phyloP scores from a whole-genome alignment of 2,888 invertebrate genomes.

The Apamea epomidion region DNA sequence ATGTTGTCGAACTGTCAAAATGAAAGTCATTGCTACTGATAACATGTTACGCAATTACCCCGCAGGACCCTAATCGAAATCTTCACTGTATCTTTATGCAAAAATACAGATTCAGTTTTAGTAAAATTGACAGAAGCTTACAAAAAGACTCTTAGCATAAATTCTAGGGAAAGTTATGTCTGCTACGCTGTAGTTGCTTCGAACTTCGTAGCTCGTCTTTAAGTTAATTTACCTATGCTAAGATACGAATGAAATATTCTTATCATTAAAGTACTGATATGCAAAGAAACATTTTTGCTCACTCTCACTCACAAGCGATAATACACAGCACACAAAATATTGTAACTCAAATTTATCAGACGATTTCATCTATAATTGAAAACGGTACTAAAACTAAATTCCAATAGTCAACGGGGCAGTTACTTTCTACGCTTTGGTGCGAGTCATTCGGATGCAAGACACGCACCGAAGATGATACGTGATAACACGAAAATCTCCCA shows the following conservation, averaged over 20 bases:
- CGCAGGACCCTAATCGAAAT: not conserved
- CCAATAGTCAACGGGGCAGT: constrained; percentile 77
- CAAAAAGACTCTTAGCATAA: constrained; percentile 10
- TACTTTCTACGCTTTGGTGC: constrained; percentile 77
- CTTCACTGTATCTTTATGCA: not conserved
- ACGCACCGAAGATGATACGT: constrained; percentile 89
- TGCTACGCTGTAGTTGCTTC: constrained; percentile 46
- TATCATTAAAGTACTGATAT: not conserved
- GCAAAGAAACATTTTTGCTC: constrained; percentile 15
- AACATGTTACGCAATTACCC: not conserved
- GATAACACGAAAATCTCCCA: constrained; percentile 90
- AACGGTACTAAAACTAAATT: constrained; percentile 72
- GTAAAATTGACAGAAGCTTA: not conserved
- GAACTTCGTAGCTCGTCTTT: not conserved
- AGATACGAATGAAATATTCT: not conserved
- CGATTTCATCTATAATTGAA: constrained; percentile 67
- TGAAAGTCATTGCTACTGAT: not conserved
- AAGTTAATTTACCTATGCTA: not conserved
- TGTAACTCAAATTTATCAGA: constrained; percentile 68
- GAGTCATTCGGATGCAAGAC: constrained; percentile 80
- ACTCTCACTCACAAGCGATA: constrained; percentile 1
- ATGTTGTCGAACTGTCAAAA: not conserved
- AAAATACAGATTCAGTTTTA: not conserved
- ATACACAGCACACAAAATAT: constrained; percentile 53
- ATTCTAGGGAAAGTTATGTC: constrained; percentile 3